Conservation (phyloP, 1,140 invertebrate genomes). For the Saxidomus purpurata region DNA sequence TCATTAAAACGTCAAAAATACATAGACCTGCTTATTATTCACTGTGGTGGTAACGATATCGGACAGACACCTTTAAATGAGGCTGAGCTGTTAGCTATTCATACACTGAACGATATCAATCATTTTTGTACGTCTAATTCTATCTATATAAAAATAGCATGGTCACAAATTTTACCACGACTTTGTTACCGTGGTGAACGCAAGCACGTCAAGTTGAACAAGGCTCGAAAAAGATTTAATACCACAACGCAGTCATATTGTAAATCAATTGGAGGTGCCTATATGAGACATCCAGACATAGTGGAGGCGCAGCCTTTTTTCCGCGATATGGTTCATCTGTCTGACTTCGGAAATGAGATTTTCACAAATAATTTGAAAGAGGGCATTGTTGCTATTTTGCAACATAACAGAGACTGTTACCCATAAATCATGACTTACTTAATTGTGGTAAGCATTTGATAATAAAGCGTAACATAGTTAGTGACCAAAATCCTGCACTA, state of each 20-base stretch:
- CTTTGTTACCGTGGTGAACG: neutral
- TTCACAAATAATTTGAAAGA: neutral
- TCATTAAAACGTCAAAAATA: neutral
- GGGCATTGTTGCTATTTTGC: neutral
- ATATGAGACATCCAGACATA: neutral
- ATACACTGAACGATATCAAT: neutral
- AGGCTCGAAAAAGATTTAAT: neutral
- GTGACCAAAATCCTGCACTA: neutral
- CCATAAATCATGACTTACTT: too few species aligned
- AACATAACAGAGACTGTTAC: neutral
- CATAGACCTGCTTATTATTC: neutral
- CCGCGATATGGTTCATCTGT: neutral
- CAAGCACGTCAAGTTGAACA: neutral
- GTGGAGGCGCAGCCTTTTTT: neutral
- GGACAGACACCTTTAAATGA: neutral
- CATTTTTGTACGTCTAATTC: neutral
- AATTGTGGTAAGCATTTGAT: too few species aligned
- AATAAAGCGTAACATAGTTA: too few species aligned
- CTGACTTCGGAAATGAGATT: neutral
- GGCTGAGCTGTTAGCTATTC: too few species aligned
- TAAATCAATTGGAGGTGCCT: neutral
- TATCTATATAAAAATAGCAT: neutral
- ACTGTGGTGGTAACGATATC: neutral
- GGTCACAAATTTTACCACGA: neutral
- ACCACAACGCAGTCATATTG: neutral